These are phyloP conservation scores for Autographa gamma DNA, from an alignment of 2,888 invertebrate species.

Conservation along the genomic window DNA sequence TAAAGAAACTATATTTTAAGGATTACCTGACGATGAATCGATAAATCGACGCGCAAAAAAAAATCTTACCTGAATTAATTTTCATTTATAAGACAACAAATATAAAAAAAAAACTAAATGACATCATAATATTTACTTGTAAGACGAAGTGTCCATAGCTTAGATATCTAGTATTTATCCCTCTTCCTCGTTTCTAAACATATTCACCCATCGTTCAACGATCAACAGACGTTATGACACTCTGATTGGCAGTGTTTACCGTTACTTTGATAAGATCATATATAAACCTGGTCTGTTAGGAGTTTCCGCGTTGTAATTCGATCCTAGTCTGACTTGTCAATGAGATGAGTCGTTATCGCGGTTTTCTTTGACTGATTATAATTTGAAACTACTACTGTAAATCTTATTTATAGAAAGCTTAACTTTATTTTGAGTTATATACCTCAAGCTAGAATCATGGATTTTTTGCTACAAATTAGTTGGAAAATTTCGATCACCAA, in stretches of 20 bases:
- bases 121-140: too few relatives aligned
- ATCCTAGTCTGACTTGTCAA: slow-evolving; percentile 28
- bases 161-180: not conserved
- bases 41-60: not conserved
- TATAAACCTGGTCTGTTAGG: slow-evolving; percentile 21
- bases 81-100: too few relatives aligned
- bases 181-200: not conserved
- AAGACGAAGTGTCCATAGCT: not conserved
- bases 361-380: not conserved
- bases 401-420: not conserved
- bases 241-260: slow-evolving; percentile 40
- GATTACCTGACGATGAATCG: not conserved
- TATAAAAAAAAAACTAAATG: too few relatives aligned
- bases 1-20: not conserved
- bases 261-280: slow-evolving; percentile 19
- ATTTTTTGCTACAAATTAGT: too few relatives aligned
- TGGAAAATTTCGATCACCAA: not conserved
- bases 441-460: too few relatives aligned
- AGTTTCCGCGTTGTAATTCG: slow-evolving; percentile 35
- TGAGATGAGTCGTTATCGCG: not conserved
- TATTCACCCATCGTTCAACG: not conserved
- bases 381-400: not conserved
- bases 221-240: slow-evolving; percentile 5
- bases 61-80: not conserved
- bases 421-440: not conserved